Evolutionary conservation across 2,797 vertebrate genomes (phyloP).

Genomic region (Dendrocincla tyrannina): DNA sequence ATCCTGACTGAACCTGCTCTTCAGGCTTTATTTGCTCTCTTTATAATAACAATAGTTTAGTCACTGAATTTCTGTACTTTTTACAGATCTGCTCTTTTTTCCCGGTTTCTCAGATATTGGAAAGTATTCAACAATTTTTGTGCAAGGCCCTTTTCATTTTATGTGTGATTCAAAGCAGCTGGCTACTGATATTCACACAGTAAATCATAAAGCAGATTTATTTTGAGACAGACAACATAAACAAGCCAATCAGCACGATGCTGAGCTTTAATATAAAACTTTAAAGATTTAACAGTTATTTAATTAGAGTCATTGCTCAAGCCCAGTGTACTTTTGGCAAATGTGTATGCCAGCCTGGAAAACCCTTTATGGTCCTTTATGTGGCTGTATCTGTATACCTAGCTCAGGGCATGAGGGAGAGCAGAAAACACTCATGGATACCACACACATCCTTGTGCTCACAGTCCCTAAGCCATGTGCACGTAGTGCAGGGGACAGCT

Average conservation of each 20-base stretch:
- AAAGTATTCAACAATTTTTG: background rate
- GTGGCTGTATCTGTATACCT: background rate
- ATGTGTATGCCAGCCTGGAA: background rate
- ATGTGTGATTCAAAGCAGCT: background rate
- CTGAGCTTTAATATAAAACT: background rate
- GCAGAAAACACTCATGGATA: background rate
- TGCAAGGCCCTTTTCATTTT: background rate
- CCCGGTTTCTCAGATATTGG: background rate
- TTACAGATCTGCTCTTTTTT: background rate
- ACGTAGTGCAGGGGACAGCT: background rate
- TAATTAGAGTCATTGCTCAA: background rate
- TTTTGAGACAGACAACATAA: background rate
- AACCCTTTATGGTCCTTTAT: background rate
- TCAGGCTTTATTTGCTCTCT: background rate
- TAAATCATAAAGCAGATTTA: background rate
- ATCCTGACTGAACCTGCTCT: background rate
- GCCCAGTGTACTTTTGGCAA: background rate
- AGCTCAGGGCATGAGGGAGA: background rate
- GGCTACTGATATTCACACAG: background rate
- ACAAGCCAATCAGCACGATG: background rate
- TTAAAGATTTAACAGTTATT: background rate
- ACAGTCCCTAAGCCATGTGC: background rate
- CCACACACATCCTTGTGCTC: background rate
- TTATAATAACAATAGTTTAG: background rate
- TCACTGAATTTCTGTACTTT: background rate